Evolutionary conservation across 2,113 vertebrate species (phyloP).

Genomic region (Hassar affinis): DNA sequence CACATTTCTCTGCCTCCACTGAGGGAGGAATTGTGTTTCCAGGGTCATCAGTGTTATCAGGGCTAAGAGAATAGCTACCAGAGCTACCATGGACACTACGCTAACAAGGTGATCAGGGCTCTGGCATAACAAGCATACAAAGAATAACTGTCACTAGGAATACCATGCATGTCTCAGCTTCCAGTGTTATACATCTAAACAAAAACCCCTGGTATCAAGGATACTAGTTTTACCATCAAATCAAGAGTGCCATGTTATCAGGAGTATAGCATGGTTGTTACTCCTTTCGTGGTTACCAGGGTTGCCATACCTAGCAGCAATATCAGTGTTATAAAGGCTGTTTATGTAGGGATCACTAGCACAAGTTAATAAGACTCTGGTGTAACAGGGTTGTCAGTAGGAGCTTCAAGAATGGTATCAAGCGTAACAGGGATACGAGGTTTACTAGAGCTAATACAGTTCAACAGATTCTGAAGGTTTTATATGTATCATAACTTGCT

Average conservation of each 20-base stretch:
- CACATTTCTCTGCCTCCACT: slow-evolving; percentile 67
- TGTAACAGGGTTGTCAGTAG: neutral
- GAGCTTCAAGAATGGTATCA: neutral
- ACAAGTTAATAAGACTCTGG: neutral
- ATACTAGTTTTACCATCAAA: neutral
- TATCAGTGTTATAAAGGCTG: neutral
- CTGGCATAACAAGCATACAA: no score
- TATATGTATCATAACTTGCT: neutral
- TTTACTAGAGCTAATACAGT: neutral
- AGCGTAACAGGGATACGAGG: neutral
- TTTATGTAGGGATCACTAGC: neutral
- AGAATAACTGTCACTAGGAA: no score
- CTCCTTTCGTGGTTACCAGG: neutral
- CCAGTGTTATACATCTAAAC: neutral
- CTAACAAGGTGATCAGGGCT: neutral
- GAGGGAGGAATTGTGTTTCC: slow-evolving; percentile 60
- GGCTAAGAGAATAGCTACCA: neutral
- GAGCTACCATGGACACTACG: slow-evolving; percentile 12
- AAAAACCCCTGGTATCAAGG: neutral
- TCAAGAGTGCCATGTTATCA: no score
- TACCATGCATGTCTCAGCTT: neutral
- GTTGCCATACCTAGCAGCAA: neutral
- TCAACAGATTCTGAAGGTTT: neutral
- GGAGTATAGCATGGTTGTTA: neutral
- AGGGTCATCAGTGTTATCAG: neutral